These are phyloP conservation scores for Yasuhikotakia modesta DNA, from an alignment of 2,797 vertebrate species.

Conservation along the genomic window DNA sequence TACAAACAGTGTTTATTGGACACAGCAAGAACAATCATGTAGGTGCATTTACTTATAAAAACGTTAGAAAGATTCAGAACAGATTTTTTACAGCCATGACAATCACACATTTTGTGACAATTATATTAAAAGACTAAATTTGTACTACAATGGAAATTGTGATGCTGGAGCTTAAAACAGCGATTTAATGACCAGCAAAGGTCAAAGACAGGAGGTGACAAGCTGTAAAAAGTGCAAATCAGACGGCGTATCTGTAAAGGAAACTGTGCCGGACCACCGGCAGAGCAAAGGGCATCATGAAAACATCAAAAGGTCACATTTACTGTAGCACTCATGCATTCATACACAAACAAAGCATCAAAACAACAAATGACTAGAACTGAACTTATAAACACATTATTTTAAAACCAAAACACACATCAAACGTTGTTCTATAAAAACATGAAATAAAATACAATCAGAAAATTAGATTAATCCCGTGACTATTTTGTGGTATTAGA, in stretches of 20 bases:
- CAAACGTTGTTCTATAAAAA: too few species aligned
- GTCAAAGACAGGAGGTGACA: neutral
- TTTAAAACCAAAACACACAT: too few species aligned
- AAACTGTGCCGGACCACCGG: neutral
- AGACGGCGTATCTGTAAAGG: neutral
- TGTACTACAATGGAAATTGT: neutral
- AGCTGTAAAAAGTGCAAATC: slow-evolving; percentile 2
- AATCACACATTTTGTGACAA: neutral
- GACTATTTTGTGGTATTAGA: too few species aligned
- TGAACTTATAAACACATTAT: neutral
- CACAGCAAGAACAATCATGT: slow-evolving; percentile 3
- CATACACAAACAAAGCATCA: slow-evolving; percentile 21
- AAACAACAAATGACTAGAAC: neutral
- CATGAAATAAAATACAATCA: too few species aligned
- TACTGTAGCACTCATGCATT: neutral
- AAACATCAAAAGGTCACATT: slow-evolving; percentile 4
- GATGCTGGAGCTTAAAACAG: neutral
- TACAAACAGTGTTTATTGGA: slow-evolving; percentile 7
- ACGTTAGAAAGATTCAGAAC: neutral
- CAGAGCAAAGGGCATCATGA: neutral
- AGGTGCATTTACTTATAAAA: neutral
- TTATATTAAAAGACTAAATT: neutral
- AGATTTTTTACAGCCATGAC: neutral
- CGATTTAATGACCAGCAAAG: neutral
- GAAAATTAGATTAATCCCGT: too few species aligned